phyloP scores from a whole-genome alignment of 2,888 invertebrate species.

The Hemithea aestivaria region DNA sequence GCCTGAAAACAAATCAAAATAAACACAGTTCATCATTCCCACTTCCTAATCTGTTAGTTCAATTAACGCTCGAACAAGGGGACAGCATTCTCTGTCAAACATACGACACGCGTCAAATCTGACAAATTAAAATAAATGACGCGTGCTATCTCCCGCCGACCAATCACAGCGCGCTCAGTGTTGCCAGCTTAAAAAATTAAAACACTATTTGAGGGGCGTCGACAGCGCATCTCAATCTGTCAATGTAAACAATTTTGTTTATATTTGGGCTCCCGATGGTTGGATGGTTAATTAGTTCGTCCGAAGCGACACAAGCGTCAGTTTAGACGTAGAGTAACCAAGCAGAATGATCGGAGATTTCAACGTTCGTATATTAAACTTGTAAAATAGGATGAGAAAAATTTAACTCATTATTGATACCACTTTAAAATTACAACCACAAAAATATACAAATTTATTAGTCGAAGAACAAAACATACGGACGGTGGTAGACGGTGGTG shows the following conservation, averaged over 20 bases:
- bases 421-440: too few relatives aligned
- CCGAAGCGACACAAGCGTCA: slow-evolving; percentile 16
- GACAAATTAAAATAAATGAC: slow-evolving; percentile 78
- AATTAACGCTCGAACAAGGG: slow-evolving; percentile 28
- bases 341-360: too few relatives aligned
- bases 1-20: background rate
- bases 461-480: too few relatives aligned
- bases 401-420: too few relatives aligned
- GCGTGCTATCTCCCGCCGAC: slow-evolving; percentile 51
- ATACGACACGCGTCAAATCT: slow-evolving; percentile 39
- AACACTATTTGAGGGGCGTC: slow-evolving; percentile 62
- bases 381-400: too few relatives aligned
- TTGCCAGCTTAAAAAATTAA: slow-evolving; percentile 75
- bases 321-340: background rate
- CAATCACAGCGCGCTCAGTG: slow-evolving; percentile 52
- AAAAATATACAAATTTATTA: too few relatives aligned
- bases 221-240: slow-evolving; percentile 59
- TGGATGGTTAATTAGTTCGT: slow-evolving; percentile 29
- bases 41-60: slow-evolving; percentile 30
- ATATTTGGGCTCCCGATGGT: slow-evolving; percentile 49
- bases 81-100: slow-evolving; percentile 35
- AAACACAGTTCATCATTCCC: slow-evolving; percentile 16
- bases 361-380: too few relatives aligned
- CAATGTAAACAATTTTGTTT: slow-evolving; percentile 66
- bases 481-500: too few relatives aligned